Evolutionary conservation across 1,140 invertebrate genomes (phyloP).

Genomic region (Microvelia longipes): DNA sequence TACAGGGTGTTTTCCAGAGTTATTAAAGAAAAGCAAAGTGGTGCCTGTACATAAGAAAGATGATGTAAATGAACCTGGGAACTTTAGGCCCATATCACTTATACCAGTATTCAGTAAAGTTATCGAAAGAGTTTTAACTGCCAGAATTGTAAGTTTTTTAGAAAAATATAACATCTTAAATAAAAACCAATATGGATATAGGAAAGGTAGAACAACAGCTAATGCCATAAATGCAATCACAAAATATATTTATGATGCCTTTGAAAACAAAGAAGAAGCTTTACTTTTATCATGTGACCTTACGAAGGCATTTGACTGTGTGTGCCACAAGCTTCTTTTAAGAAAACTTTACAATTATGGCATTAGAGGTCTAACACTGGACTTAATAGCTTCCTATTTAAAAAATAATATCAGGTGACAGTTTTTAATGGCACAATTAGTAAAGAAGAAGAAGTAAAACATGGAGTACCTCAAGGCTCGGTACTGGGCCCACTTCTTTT

Average conservation of each 20-base stretch:
- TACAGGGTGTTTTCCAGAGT: neutral
- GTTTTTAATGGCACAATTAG: neutral
- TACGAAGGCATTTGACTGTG: neutral
- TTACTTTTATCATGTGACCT: slow-evolving; percentile 2
- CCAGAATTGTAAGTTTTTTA: neutral
- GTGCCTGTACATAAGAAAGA: neutral
- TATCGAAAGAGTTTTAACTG: neutral
- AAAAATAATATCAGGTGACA: neutral
- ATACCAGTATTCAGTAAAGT: neutral
- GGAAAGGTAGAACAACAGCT: neutral
- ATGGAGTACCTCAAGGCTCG: neutral
- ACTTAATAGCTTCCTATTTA: neutral
- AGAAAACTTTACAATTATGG: neutral
- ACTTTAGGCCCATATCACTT: neutral
- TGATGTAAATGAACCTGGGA: neutral
- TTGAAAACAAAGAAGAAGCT: neutral
- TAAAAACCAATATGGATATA: neutral
- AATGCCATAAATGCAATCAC: neutral
- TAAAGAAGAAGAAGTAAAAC: neutral
- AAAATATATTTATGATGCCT: neutral
- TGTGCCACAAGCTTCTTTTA: neutral
- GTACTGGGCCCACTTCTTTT: neutral
- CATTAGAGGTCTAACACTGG: neutral
- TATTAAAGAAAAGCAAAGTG: neutral
- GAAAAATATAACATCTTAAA: neutral